Base-by-base conservation (phyloP, 2,113 vertebrate genomes). In the Cisticola juncidis region DNA sequence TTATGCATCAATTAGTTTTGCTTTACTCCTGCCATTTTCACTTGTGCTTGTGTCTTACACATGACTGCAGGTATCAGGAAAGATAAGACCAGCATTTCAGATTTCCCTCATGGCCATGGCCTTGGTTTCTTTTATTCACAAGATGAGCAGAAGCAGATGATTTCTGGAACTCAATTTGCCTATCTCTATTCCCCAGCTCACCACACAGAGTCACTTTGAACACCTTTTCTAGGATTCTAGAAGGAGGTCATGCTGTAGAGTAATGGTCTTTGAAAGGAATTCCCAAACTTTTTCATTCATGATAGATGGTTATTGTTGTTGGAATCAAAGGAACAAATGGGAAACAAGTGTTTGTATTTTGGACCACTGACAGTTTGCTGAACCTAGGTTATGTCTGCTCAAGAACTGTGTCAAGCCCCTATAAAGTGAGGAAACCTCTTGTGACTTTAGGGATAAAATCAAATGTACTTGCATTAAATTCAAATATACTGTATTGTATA, bases 101-200 rank as follows among this genome's bases (percentile, higher is more conserved):
- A 78, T 76, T 90, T 97, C 74, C 70, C 71, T 69, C 19, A 68
- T 40, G 65, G 57, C 36, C n/a, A 15, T 60, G 81, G 11, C 33
- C 47, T 47, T 78, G 81, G 54, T 81, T 86, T 88, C 71, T 56
- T 72, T 94, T 85, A 82, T 79, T 80, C 58, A 76, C 40, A 57
- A 64, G n/a, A 79, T 38, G 60, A 88, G 76, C 36, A 76, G 73
- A 51, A 91, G 48, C 35, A 84, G 51, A 47, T 25, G 47, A 86
- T 48, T 96, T 88, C 86, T 76, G 77, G 83, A 83, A 72, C 61
- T 92, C 83, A 57, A 48, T 70, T 87, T 68, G 51, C 73, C 86
- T 51, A 83, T 86, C 64, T 73, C 74, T 70, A 4, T 50, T 73
- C 40, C 80, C 74, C 60, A 94, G 72, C 33, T 79, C 42, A 81